Evolutionary conservation across 2,113 vertebrate genomes (phyloP).

Genomic region (Erinaceus europaeus): DNA sequence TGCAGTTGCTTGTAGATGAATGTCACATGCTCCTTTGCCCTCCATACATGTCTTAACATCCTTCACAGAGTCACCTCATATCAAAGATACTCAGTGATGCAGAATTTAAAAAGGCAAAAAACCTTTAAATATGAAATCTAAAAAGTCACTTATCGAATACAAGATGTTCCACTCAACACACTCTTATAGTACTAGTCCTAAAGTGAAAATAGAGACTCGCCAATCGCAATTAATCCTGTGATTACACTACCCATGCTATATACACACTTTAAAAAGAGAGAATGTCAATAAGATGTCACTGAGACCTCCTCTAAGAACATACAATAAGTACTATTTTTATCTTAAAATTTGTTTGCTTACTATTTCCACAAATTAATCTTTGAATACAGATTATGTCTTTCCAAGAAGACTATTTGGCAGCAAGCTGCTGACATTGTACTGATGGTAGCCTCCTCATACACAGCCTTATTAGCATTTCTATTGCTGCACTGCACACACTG

Average conservation of each 20-base stretch:
- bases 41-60: background rate
- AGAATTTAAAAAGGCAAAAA: background rate
- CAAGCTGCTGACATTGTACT: slow-evolving; percentile 60
- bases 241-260: fast-evolving
- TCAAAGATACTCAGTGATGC: background rate
- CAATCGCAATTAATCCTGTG: background rate
- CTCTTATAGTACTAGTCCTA: background rate
- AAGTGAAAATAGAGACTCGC: background rate
- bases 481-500: slow-evolving; percentile 26
- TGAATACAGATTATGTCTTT: slow-evolving; percentile 53
- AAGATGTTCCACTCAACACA: background rate
- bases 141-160: background rate
- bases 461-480: slow-evolving; percentile 61
- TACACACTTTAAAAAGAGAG: background rate
- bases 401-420: slow-evolving; percentile 19
- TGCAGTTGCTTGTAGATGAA: background rate
- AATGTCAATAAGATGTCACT: background rate
- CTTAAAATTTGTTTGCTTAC: background rate
- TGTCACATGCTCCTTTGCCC: background rate
- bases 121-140: background rate
- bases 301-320: background rate
- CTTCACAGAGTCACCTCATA: background rate
- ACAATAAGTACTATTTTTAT: slow-evolving; percentile 7
- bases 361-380: slow-evolving; percentile 19
- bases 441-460: slow-evolving; percentile 30